Conservation (phyloP, 2,888 invertebrate genomes). For the Aelia acuminata region DNA sequence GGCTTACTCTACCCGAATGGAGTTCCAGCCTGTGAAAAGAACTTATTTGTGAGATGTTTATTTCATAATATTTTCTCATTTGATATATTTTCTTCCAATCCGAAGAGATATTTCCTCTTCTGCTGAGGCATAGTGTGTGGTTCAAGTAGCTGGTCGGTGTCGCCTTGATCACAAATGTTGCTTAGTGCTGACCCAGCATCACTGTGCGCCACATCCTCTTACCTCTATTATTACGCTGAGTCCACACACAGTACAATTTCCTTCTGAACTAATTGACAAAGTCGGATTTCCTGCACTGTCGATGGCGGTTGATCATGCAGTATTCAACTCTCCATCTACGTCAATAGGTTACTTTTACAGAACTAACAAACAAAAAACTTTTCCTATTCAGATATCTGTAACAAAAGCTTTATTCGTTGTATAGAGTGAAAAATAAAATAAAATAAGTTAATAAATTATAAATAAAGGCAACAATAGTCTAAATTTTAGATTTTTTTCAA, state of each 20-base stretch:
- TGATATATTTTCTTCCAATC: no score
- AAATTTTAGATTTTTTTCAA: no score
- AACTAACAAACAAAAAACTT: background rate
- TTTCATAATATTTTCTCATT: no score
- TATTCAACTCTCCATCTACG: background rate
- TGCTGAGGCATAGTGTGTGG: background rate
- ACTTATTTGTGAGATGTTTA: no score
- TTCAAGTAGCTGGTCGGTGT: background rate
- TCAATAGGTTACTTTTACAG: background rate
- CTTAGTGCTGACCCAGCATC: background rate
- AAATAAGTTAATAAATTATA: no score
- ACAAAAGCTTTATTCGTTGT: no score
- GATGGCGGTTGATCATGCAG: background rate
- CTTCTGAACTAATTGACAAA: background rate
- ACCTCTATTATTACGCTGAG: background rate
- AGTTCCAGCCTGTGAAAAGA: no score
- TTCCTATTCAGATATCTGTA: no score
- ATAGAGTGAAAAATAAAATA: no score
- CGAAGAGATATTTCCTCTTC: background rate
- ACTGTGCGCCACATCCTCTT: background rate
- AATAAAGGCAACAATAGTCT: no score
- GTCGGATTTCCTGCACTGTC: background rate
- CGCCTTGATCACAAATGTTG: background rate
- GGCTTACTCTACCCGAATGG: no score
- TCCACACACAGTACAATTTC: background rate